Evolutionary conservation across 2,113 vertebrate species (phyloP).

Genomic region (Syngnathus floridae): DNA sequence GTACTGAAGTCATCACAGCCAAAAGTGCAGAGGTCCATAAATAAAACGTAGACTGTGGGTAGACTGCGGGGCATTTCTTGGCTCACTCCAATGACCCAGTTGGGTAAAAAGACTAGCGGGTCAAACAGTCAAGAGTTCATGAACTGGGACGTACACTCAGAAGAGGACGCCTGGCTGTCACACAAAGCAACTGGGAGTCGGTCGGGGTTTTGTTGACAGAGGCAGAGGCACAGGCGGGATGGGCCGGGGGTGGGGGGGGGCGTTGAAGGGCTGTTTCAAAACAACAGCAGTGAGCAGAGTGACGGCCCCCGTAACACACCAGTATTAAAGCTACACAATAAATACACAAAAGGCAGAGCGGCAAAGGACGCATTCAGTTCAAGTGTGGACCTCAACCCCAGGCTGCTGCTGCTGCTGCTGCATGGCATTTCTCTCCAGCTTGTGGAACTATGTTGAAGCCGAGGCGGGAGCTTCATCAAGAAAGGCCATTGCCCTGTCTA

Average conservation of each 20-base stretch:
- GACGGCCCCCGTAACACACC: constrained; percentile 33
- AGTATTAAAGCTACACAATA: constrained; percentile 65
- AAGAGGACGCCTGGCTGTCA: constrained; percentile 45
- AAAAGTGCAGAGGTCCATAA: constrained; percentile 82
- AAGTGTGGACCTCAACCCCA: constrained; percentile 26
- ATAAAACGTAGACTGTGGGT: constrained; percentile 70
- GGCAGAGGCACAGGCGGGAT: constrained; percentile 52
- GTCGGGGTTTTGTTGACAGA: constrained; percentile 49
- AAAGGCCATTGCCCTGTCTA: not conserved
- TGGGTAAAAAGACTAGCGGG: constrained; percentile 58
- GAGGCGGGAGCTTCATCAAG: not conserved
- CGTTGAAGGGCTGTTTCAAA: constrained; percentile 32
- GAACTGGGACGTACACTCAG: constrained; percentile 63
- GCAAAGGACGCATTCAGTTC: constrained; percentile 19
- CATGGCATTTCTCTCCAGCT: not conserved
- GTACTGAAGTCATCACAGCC: constrained; percentile 79
- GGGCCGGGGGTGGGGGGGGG: constrained; percentile 38
- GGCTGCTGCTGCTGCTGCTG: constrained; percentile 13
- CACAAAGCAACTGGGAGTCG: constrained; percentile 19
- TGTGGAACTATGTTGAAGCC: not conserved
- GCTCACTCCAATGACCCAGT: constrained; percentile 15
- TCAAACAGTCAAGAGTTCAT: constrained; percentile 71
- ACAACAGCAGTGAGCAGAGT: constrained; percentile 30
- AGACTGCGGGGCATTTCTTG: constrained; percentile 57
- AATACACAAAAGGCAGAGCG: constrained; percentile 38